Evolutionary conservation across 1,140 invertebrate species (phyloP).

Genomic region (Agraylea sexmaculata): DNA sequence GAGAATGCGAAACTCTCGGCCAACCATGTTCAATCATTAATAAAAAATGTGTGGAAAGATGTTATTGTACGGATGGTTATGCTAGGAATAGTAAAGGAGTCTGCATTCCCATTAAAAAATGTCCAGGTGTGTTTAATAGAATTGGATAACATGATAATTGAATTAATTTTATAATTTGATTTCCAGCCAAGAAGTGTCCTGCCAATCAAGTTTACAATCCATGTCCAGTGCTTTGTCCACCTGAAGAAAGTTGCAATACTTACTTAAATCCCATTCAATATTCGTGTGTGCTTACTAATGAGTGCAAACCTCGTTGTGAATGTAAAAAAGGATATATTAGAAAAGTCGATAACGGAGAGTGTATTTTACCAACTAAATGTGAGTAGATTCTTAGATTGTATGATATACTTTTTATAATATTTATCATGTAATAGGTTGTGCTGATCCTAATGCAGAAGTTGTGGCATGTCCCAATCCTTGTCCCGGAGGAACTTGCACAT

Average conservation of each 20-base stretch:
- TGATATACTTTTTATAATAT: too few relatives aligned
- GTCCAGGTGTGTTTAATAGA: conserved; percentile 20
- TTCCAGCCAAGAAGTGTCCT: conserved; percentile 5
- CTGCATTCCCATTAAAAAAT: conserved; percentile 32
- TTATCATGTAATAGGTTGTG: conserved; percentile 6
- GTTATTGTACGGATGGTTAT: conserved; percentile 39
- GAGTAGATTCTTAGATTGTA: too few relatives aligned
- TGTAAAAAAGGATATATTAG: conserved; percentile 3
- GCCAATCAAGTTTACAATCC: conserved; percentile 10
- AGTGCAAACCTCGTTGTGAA: conserved; percentile 7
- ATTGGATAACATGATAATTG: background rate
- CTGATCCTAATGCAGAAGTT: conserved; percentile 6
- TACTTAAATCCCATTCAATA: conserved; percentile 3
- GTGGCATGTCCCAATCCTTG: conserved; percentile 9
- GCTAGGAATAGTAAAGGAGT: conserved; percentile 27
- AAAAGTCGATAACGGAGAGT: conserved; percentile 1
- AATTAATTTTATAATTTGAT: conserved; percentile 3
- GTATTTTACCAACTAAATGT: background rate
- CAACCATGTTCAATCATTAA: conserved; percentile 37
- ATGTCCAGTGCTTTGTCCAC: conserved; percentile 9
- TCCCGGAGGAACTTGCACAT: conserved; percentile 7
- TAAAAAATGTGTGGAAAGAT: conserved; percentile 37
- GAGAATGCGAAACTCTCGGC: conserved; percentile 31
- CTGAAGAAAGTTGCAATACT: conserved; percentile 7
- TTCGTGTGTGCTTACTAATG: background rate